A percentile compares a stretch with the other conserved stretches of the same genome.
These are phyloP conservation scores for Drosophila sechellia DNA, from an alignment of 1,140 invertebrate genomes.

Conservation along the genomic window DNA sequence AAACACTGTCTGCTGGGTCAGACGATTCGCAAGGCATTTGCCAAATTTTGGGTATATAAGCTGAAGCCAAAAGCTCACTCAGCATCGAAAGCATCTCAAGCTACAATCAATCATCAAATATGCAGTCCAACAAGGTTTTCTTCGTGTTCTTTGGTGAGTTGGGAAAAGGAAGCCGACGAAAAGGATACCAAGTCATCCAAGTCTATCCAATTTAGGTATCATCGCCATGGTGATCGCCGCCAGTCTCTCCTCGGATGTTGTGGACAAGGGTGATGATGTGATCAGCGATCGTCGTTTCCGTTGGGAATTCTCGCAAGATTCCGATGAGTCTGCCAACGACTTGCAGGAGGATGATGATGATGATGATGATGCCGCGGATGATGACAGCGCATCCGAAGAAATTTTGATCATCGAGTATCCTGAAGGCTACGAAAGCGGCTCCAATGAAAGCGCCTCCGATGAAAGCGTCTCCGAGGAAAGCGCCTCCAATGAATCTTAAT, in stretches of 20 bases:
- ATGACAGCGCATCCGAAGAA: background rate
- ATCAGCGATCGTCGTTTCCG: constrained; percentile 69
- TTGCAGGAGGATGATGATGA: constrained; percentile 1
- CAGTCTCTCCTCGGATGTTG: constrained; percentile 6
- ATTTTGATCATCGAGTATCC: constrained; percentile 4
- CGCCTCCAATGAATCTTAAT: constrained; percentile 24
- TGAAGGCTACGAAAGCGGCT: background rate
- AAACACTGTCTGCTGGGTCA: constrained; percentile 5
- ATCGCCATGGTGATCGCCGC: constrained; percentile 53
- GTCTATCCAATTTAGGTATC: constrained; percentile 24
- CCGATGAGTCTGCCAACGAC: constrained; percentile 8
- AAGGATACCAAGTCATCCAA: background rate
- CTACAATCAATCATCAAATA: constrained; percentile 36
- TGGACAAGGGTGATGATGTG: constrained; percentile 11
- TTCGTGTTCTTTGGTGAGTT: constrained; percentile 60
- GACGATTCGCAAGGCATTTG: constrained; percentile 13
- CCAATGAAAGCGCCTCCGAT: background rate
- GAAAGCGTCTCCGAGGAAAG: constrained; percentile 7
- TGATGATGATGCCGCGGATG: background rate
- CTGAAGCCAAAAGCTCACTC: constrained; percentile 10
- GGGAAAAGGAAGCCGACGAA: background rate
- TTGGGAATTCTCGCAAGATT: constrained; percentile 34
- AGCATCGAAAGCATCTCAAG: constrained; percentile 41
- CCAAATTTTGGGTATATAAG: constrained; percentile 57
- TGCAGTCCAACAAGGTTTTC: constrained; percentile 57